Percentiles rank a stretch among this genome's conserved stretches.
phyloP scores from a whole-genome alignment of 2,113 vertebrate species.

The Nerophis ophidion region DNA sequence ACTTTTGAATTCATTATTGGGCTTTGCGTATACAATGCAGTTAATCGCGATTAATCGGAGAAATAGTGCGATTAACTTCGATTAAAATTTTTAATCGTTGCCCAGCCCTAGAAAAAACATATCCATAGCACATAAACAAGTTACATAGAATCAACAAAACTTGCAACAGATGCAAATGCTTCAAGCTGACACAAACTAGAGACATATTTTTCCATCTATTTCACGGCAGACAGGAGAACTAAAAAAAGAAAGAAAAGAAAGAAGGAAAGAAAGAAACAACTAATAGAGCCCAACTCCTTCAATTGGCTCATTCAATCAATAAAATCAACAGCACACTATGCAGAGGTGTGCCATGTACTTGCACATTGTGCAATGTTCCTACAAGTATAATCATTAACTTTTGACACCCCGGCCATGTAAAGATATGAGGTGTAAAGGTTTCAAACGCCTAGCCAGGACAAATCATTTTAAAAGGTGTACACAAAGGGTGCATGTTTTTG shows the following conservation, averaged over 20 bases:
- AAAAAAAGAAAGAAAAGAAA: too few relatives aligned
- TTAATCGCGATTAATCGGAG: too few relatives aligned
- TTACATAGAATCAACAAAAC: too few relatives aligned
- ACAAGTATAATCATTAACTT: constrained; percentile 61
- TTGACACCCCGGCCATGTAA: constrained; percentile 21
- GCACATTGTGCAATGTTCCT: constrained; percentile 44
- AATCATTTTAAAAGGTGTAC: constrained; percentile 1
- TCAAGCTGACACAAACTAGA: constrained; percentile 11
- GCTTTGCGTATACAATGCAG: too few relatives aligned
- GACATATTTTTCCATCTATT: constrained; percentile 21
- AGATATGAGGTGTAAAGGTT: constrained; percentile 50
- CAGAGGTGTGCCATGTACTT: constrained; percentile 33
- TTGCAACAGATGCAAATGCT: background rate
- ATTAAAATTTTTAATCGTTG: too few relatives aligned
- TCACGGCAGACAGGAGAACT: constrained; percentile 30
- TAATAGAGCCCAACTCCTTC: constrained; percentile 28
- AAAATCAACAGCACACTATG: constrained; percentile 39
- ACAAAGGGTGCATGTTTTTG: constrained; percentile 4
- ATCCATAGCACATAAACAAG: too few relatives aligned
- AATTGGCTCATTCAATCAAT: constrained; percentile 30
- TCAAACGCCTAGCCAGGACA: constrained; percentile 16
- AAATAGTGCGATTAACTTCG: too few relatives aligned
- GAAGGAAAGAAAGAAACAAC: background rate
- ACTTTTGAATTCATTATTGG: too few relatives aligned
- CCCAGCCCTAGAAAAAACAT: too few relatives aligned